Percentiles rank a stretch among this genome's conserved stretches.
Evolutionary conservation across 2,113 vertebrate genomes (phyloP).

Genomic region (Electrona antarctica): DNA sequence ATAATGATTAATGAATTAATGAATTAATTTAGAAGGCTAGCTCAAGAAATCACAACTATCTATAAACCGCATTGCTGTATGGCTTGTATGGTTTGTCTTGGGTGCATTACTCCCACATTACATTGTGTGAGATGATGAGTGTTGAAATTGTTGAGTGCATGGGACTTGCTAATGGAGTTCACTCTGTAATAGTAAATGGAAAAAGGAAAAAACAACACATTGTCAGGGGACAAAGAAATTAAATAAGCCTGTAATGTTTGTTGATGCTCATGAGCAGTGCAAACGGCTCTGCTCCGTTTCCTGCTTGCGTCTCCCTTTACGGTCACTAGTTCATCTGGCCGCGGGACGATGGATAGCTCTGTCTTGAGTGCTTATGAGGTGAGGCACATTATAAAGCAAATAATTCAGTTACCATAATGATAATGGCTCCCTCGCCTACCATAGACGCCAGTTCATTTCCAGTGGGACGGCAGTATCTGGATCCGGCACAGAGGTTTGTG

Average conservation of each 20-base stretch:
- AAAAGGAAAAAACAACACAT: constrained; percentile 39
- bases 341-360: constrained; percentile 58
- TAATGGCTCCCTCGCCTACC: constrained; percentile 55
- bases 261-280: constrained; percentile 58
- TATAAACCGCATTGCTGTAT: too few species aligned
- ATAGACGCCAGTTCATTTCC: constrained; percentile 52
- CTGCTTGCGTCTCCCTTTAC: constrained; percentile 51
- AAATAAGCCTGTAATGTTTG: constrained; percentile 71
- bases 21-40: too few species aligned
- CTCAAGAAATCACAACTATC: too few species aligned
- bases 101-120: constrained; percentile 27
- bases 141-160: constrained; percentile 52
- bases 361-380: constrained; percentile 57
- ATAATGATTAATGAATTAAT: too few species aligned
- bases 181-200: constrained; percentile 51
- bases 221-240: constrained; percentile 60
- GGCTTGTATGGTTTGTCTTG: constrained; percentile 1
- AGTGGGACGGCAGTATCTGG: constrained; percentile 31
- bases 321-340: constrained; percentile 58
- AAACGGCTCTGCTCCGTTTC: constrained; percentile 55
- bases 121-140: constrained; percentile 54
- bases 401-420: constrained; percentile 76
- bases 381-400: constrained; percentile 65
- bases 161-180: constrained; percentile 50
- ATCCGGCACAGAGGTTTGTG: constrained; percentile 24